Evolutionary conservation across 2,113 vertebrate species (phyloP).

Genomic region (Oncorhynchus masou): DNA sequence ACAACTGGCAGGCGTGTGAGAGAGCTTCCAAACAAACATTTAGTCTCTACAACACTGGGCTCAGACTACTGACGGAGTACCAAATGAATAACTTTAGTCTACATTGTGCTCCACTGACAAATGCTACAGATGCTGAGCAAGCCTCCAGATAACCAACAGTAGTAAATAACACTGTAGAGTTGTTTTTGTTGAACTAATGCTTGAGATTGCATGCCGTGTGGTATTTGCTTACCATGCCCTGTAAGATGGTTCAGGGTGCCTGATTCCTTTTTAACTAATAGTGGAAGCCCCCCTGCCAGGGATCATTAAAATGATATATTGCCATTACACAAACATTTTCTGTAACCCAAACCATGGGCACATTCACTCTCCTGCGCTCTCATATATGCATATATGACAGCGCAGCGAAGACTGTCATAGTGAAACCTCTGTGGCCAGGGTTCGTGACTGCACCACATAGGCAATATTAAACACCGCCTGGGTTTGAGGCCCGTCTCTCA

Average conservation of each 20-base stretch:
- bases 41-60: too few relatives aligned
- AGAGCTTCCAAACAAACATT: background rate
- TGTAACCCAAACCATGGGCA: conserved; percentile 24
- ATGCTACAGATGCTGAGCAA: too few relatives aligned
- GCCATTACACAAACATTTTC: conserved; percentile 35
- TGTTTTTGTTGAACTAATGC: background rate
- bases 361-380: too few relatives aligned
- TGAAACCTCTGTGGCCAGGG: background rate
- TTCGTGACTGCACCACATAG: background rate
- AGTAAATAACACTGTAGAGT: background rate
- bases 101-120: background rate
- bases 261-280: conserved; percentile 4
- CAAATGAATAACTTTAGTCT: conserved; percentile 42
- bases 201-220: background rate
- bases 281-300: conserved; percentile 9
- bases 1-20: conserved; percentile 49
- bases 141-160: too few relatives aligned
- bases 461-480: too few relatives aligned
- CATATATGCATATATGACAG: background rate
- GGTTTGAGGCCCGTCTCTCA: too few relatives aligned
- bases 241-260: background rate
- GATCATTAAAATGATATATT: conserved; percentile 35
- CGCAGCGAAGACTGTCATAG: background rate
- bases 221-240: background rate
- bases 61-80: background rate